Base-by-base conservation (phyloP, 2,113 vertebrate species). In the Nesogale talazaci region DNA sequence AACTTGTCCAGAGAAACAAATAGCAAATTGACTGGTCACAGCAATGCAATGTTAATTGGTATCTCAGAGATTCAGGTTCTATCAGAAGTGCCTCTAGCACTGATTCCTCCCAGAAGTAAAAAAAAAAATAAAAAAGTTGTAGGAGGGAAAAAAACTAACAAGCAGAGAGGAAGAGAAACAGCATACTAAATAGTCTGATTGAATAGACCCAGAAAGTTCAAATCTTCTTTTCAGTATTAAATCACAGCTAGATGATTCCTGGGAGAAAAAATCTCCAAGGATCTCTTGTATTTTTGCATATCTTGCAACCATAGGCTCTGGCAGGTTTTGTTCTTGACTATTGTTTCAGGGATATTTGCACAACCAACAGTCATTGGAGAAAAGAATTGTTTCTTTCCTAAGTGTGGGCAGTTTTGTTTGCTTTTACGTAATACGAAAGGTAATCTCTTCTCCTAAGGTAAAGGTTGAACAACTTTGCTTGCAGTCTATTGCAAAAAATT, bases 21-120 rank as follows among this genome's bases (percentile, higher is more conserved):
- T 89, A 95, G 95, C 82, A 94, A 96, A 97, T 87, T 1, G 80
- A 95, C 88, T 69, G 76, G 72, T 92, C 88, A 96, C 87, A 87
- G 89, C 88, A 94, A 93, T 86, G 29, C 88, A 96, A 96, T 77
- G 84, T 95, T 98, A 97, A 97, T 96, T 97, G 97, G 88, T 83
- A 83, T 95, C 93, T 95, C 84, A 95, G 89, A 89, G 79, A 88
- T 94, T 96, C 78, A 15, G 25, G 93, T 97, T 95, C 80, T 78
- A 94, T 92, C 69, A 92, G 81, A 96, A 90, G 76, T 65, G 29
- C n/a, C 9, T 2, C 74, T 70, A 89, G 34, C 15, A 29, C 52
- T 69, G 91, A 96, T 93, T 97, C 72, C 85, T 95, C 92, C 75
- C 12, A 77, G 69, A 29, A 16, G 10, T 52, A 52, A 52, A 52